Evolutionary conservation across 2,113 vertebrate species (phyloP).

Genomic region (Empidonax alnorum): DNA sequence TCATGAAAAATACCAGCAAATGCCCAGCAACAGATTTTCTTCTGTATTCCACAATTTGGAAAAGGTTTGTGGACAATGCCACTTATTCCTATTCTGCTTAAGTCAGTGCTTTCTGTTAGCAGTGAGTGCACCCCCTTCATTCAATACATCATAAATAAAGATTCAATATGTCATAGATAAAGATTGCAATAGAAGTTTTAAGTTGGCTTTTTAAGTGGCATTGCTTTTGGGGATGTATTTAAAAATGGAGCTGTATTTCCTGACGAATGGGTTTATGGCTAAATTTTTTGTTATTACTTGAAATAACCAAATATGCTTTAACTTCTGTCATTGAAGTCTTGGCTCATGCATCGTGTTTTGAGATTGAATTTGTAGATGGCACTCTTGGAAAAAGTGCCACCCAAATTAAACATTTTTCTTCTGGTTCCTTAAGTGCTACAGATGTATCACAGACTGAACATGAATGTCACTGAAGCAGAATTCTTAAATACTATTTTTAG

Average conservation of each 20-base stretch:
- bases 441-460: background rate
- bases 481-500: background rate
- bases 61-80: background rate
- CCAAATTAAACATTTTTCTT: background rate
- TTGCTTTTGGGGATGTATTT: background rate
- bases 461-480: background rate
- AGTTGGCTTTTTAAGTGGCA: background rate
- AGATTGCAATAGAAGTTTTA: background rate
- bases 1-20: background rate
- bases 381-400: background rate
- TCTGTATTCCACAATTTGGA: background rate
- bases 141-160: background rate
- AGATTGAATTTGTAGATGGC: background rate
- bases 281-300: background rate
- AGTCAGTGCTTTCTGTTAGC: background rate
- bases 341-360: background rate
- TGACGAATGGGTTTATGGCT: background rate
- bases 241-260: background rate
- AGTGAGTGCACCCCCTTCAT: background rate
- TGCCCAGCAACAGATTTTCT: background rate
- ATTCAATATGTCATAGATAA: background rate
- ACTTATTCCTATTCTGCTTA: background rate
- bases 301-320: background rate
- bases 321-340: background rate
- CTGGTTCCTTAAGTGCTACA: background rate